Evolutionary conservation across 2,888 invertebrate species (phyloP), one percentile per base, ranked within the genome.

Genomic region (Oxycera nigricornis): DNA sequence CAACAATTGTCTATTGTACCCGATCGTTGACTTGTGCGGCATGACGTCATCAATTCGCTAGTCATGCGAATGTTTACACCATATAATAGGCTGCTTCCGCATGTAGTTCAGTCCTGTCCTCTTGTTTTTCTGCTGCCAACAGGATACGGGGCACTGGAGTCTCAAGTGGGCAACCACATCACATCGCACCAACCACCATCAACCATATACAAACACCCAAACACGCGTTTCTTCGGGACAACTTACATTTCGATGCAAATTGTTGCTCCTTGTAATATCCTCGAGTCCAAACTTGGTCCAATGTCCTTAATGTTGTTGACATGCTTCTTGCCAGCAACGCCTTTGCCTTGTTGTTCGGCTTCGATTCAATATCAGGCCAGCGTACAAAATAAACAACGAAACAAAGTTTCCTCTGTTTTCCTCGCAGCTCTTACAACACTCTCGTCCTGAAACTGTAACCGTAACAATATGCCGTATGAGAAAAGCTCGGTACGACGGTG

Each of bases 181-280:
- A 55, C 1, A 55, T 3, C 20, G 24, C 24, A 22, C 55, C 55
- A 22, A 20, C 24, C 22, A 55, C 11, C 24, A 17, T n/a, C 14
- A 11, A 35, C 9, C 7, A 50, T 1, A n/a, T 17, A n/a, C 50
- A n/a, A 17, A 6, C 22, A 20, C 55, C 55, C 22, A 22, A 14
- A 24, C 20, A 55, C 17, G 20, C 55, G 17, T 24, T 55, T 24
- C 14, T 59, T 59, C 11, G 7, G n/a, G 59, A 59, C 30, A 24
- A 72, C 72, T 74, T 35, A 72, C 70, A 35, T 72, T 72, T 46
- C 26, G 46, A 72, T 74, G 39, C 31, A 62, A 74, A 74, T 74
- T 74, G 74, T 74, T 74, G 74, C 72, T 62, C 22, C 31, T 68
- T 20, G 20, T n/a, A 46, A 24, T 26, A 46, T 46, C 7, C 46